Conservation (phyloP, 2,888 invertebrate species). For the Idaea dimidiata region DNA sequence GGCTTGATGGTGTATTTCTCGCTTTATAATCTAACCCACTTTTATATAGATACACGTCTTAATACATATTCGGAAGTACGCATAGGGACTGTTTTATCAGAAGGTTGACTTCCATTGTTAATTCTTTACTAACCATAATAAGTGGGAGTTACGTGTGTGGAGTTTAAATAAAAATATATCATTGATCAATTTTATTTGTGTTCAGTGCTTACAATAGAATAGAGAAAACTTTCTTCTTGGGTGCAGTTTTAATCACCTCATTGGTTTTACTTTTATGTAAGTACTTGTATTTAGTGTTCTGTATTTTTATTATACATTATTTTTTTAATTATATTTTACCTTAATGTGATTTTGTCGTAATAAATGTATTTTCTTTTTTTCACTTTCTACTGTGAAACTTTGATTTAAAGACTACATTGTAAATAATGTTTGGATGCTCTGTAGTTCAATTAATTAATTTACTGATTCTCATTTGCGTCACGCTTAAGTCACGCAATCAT, state of each 20-base stretch:
- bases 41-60: not conserved
- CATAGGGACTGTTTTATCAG: not conserved
- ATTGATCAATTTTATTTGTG: not conserved
- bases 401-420: not conserved
- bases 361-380: too few relatives aligned
- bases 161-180: not conserved
- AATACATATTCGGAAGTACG: slow-evolving; percentile 1
- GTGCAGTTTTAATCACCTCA: too few relatives aligned
- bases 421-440: not conserved
- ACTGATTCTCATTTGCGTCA: not conserved
- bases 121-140: not conserved
- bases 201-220: not conserved
- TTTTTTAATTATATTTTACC: too few relatives aligned
- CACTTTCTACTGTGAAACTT: not conserved
- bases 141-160: not conserved
- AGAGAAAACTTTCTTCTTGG: not conserved
- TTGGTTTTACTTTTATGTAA: too few relatives aligned
- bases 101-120: slow-evolving; percentile 1
- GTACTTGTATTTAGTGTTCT: too few relatives aligned
- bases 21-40: not conserved
- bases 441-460: not conserved
- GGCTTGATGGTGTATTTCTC: not conserved
- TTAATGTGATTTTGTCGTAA: too few relatives aligned
- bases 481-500: not conserved
- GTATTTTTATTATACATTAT: too few relatives aligned